Evolutionary conservation across 2,888 invertebrate genomes (phyloP), one percentile per base, ranked within the genome.

Genomic region (Himalopsyche anomala): DNA sequence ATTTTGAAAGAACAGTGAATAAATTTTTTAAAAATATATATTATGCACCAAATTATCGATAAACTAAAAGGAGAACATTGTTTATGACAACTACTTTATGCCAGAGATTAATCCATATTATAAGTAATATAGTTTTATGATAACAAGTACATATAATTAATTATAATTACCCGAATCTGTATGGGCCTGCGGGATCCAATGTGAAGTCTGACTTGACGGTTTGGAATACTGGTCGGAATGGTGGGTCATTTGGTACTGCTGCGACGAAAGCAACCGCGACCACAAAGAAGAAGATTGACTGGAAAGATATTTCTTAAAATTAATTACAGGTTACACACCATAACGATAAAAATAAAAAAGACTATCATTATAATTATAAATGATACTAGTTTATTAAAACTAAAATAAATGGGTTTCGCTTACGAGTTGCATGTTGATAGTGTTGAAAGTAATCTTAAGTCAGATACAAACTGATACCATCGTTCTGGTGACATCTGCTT

Each of bases 131-230:
- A 15, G 12, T 51, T 8, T 15, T 15, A 51, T 51, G 51, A 51
- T 5, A 15, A 3, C 3, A 28, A 28, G 51, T 51, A 28, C 28
- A 28, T 28, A 28, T 12, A 2, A 51, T 51, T 3, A 1, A 19
- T 9, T 6, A 3, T 28, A 5, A 11, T 36, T 74, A 74, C 74
- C 74, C 74, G 19, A 74, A 74, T 28, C 38, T 74, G 74, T 74
- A 74, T 74, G 74, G 38, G 55, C 88, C 88, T 80, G 87, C 85
- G 11, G 88, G 88, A 38, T 87, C 86, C 19, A 88, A 74, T 55
- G 87, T 87, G 85, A 86, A 88, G 19, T 56, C 80, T 12, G 87
- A 87, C 38, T 81, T 84, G 38, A 88, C 28, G 81, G 87, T 88
- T n/a, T 90, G 87, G 8, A 28, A 28, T 28, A 28, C 28, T 28